Conservation (phyloP, 1,140 invertebrate species). For the Idris sp. region DNA sequence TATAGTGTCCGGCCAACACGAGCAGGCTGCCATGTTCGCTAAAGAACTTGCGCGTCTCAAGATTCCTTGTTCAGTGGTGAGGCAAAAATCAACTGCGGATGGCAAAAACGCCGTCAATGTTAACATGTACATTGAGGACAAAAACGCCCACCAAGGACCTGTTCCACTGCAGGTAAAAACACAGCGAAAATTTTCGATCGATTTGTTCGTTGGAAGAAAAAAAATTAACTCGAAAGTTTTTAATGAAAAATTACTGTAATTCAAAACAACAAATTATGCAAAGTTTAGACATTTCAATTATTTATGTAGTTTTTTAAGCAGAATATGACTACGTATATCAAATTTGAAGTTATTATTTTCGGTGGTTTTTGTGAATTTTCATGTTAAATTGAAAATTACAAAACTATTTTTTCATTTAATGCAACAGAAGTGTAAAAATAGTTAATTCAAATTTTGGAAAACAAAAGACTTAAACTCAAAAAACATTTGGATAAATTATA, state of each 20-base stretch:
- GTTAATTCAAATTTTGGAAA: too few relatives aligned
- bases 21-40: conserved; percentile 83
- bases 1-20: conserved; percentile 83
- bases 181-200: conserved; percentile 2
- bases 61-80: conserved; percentile 82
- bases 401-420: too few relatives aligned
- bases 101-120: conserved; percentile 80
- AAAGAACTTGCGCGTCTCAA: conserved; percentile 84
- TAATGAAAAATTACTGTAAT: conserved; percentile 28
- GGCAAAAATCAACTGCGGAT: conserved; percentile 77
- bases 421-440: too few relatives aligned
- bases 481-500: too few relatives aligned
- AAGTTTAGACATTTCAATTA: too few relatives aligned
- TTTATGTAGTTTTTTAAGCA: too few relatives aligned
- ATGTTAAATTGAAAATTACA: too few relatives aligned
- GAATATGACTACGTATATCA: too few relatives aligned
- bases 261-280: too few relatives aligned
- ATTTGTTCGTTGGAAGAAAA: conserved; percentile 13
- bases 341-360: too few relatives aligned
- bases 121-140: conserved; percentile 88
- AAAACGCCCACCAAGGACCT: conserved; percentile 84
- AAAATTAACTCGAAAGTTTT: conserved; percentile 14
- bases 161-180: conserved; percentile 82
- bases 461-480: too few relatives aligned
- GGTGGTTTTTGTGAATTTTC: too few relatives aligned